Percentiles rank a stretch among this genome's conserved stretches.
phyloP scores from a whole-genome alignment of 2,888 invertebrate species.

The Halocaridina rubra region DNA sequence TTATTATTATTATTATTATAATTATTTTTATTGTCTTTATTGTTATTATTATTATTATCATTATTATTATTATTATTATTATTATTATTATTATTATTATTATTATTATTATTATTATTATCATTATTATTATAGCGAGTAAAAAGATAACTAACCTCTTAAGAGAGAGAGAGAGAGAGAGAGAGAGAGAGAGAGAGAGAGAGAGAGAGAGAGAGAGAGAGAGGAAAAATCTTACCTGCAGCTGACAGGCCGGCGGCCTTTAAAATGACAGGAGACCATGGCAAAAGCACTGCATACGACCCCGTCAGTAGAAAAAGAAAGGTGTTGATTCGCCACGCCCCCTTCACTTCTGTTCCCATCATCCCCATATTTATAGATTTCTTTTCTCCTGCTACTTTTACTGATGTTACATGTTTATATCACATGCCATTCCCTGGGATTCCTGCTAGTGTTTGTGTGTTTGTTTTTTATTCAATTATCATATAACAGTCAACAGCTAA shows the following conservation, averaged over 20 bases:
- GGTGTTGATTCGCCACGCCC: constrained; percentile 45
- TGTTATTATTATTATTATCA: not conserved
- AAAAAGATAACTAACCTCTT: not conserved
- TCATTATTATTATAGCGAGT: not conserved
- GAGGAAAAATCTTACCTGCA: not conserved
- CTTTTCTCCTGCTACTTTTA: no score
- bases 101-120: not conserved
- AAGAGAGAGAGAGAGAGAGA: no score
- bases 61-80: not conserved
- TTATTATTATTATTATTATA: not conserved
- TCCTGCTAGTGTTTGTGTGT: no score
- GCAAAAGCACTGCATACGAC: constrained; percentile 41
- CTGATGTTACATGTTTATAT: no score
- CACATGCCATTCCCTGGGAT: no score
- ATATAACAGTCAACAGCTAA: no score
- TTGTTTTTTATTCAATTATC: no score
- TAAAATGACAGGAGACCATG: constrained; percentile 46
- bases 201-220: not conserved
- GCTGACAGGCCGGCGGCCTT: constrained; percentile 26
- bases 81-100: not conserved
- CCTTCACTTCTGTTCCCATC: constrained; percentile 34
- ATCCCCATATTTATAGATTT: no score
- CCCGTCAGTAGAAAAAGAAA: constrained; percentile 53
- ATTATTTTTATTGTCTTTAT: no score
- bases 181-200: not conserved